phyloP scores from a whole-genome alignment of 2,888 invertebrate species.

The Plagodis pulveraria region DNA sequence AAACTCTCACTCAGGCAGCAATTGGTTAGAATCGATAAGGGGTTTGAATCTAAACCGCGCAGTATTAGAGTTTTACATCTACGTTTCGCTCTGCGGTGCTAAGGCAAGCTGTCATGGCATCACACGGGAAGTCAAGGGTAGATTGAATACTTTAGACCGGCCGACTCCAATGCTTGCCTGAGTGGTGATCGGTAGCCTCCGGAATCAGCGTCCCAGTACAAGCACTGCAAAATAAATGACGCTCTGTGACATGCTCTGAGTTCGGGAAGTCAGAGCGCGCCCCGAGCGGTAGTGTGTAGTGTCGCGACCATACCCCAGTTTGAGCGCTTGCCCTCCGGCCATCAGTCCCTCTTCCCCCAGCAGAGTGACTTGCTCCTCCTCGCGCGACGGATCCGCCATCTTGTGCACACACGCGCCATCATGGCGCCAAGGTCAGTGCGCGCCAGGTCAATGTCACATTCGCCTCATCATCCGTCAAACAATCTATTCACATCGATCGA shows the following conservation, averaged over 20 bases:
- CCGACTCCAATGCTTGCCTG: constrained; percentile 89
- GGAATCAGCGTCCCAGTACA: constrained; percentile 89
- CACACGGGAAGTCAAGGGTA: constrained; percentile 81
- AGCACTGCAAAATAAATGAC: constrained; percentile 90
- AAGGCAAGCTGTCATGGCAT: constrained; percentile 81
- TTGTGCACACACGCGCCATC: constrained; percentile 87
- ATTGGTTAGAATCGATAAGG: constrained; percentile 73
- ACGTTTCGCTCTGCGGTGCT: constrained; percentile 46
- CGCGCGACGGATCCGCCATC: constrained; percentile 98
- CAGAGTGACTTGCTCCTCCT: constrained; percentile 98
- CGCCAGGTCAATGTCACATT: constrained; percentile 88
- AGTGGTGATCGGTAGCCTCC: constrained; percentile 90
- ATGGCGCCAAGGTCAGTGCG: constrained; percentile 85
- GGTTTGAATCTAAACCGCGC: constrained; percentile 50
- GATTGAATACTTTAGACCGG: constrained; percentile 83
- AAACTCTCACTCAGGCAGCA: constrained; percentile 85
- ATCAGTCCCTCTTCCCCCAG: constrained; percentile 98
- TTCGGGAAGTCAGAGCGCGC: constrained; percentile 72
- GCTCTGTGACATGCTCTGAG: constrained; percentile 80
- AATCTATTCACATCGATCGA: constrained; percentile 37
- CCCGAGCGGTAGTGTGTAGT: constrained; percentile 51
- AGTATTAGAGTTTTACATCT: constrained; percentile 32
- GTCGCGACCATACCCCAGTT: constrained; percentile 94
- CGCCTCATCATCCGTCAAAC: constrained; percentile 17
- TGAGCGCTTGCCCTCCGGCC: constrained; percentile 98